Evolutionary conservation across 2,113 vertebrate species (phyloP), one percentile per base, ranked within the genome.

Genomic region (Grallaria varia): DNA sequence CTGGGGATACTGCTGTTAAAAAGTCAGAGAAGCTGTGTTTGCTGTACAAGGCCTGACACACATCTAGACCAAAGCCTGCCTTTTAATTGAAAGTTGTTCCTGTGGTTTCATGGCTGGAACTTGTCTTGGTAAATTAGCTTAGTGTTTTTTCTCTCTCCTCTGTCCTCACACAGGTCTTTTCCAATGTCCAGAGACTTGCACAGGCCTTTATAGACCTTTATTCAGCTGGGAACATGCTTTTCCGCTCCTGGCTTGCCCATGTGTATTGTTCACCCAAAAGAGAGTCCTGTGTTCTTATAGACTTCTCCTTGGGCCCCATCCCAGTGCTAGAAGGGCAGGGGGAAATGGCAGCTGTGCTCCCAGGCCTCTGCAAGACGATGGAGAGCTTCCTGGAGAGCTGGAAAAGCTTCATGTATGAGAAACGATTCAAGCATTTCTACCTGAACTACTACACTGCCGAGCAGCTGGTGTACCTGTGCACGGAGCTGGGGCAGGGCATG

Each of bases 381-480:
- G 99, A 99, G 95, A 88, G 74, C 17, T 99, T 98, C 49, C 95
- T 99, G 77, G 83, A 95, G 6, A 94, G 69, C 13, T 99, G 99
- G 99, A 97, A 98, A 88, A 68, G 45, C 33, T 98, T 98, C 49
- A 98, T 99, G 87, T 90, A 94, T 12, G 68, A 98, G 58, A 98
- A 99, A 88, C 97, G 99, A 18, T 93, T 88, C 2, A 86, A 98
- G 47, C 90, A 98, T 89, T 99, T 99, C 92, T 98, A 99, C 96
- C 97, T 99, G 72, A 99, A 99, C 97, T 99, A 99, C 94, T 99
- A 99, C 97, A 99, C 98, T 0, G 98, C 99, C 0, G 99, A 99
- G 92, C 99, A 99, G 97, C 97, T 99, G 91, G 98, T 99, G 33
- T 99, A 97, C 89, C 84, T 99, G 85, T 98, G 99, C 97, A 95